Evolutionary conservation across 2,888 invertebrate species (phyloP).

Genomic region (Junonia oenone): DNA sequence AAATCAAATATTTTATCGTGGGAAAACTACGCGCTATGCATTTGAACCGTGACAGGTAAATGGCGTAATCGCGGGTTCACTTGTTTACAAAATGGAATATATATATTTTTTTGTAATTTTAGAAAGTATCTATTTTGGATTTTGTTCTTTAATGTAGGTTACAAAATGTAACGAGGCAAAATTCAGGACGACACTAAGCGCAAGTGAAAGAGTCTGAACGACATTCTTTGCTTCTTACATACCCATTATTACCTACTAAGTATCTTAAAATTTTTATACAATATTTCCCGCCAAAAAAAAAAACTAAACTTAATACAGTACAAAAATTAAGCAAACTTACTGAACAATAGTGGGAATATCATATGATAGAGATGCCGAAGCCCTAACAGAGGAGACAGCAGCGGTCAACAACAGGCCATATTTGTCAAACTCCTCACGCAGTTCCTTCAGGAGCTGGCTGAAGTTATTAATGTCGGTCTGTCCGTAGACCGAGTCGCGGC

Average conservation of each 20-base stretch:
- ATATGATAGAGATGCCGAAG: slow-evolving; percentile 75
- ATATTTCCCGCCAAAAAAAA: too few relatives aligned
- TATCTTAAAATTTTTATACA: too few relatives aligned
- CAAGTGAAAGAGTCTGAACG: too few relatives aligned
- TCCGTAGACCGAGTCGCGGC: slow-evolving; percentile 68
- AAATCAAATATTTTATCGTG: slow-evolving; percentile 1
- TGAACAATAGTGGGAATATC: slow-evolving; percentile 77
- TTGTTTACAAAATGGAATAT: neutral
- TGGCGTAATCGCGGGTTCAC: neutral
- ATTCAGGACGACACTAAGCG: too few relatives aligned
- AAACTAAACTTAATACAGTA: too few relatives aligned
- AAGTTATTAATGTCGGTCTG: slow-evolving; percentile 71
- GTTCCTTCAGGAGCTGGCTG: slow-evolving; percentile 71
- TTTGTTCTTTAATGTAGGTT: too few relatives aligned
- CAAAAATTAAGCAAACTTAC: slow-evolving; percentile 41
- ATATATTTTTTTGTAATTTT: neutral
- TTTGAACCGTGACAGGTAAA: neutral
- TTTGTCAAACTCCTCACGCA: slow-evolving; percentile 73
- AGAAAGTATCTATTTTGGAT: too few relatives aligned
- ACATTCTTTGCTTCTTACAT: too few relatives aligned
- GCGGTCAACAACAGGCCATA: slow-evolving; percentile 76
- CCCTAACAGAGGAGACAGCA: slow-evolving; percentile 78
- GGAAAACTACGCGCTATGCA: neutral
- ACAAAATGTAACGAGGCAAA: too few relatives aligned
- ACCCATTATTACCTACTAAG: too few relatives aligned